Evolutionary conservation across 35 echinoderm and acorn worm species (phyloP).

Genomic region (Eucidaris tribuloides): DNA sequence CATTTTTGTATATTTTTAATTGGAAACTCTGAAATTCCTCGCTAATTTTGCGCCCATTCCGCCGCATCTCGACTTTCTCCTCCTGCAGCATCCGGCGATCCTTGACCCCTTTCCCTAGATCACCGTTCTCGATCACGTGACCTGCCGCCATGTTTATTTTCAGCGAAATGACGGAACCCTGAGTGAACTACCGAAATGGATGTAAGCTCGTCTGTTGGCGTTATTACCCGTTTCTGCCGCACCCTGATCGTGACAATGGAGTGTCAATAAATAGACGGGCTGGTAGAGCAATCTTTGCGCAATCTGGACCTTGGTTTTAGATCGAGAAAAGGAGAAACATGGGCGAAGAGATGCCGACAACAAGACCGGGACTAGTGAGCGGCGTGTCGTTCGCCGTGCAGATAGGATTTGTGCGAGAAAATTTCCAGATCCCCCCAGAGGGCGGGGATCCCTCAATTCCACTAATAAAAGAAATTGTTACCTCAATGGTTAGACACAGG

Average conservation of each 20-base stretch:
- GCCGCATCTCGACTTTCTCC: too few species aligned
- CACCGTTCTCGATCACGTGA: constrained; percentile 42
- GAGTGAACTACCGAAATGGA: constrained; percentile 13
- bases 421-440: constrained; percentile 41
- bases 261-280: neutral
- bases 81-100: too few species aligned
- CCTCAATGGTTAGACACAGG: constrained; percentile 46
- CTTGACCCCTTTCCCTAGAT: constrained; percentile 37
- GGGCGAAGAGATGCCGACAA: constrained; percentile 48
- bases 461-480: constrained; percentile 46
- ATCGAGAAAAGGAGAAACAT: constrained; percentile 21
- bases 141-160: constrained; percentile 53
- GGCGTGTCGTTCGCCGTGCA: constrained; percentile 39
- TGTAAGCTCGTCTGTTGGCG: neutral
- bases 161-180: neutral
- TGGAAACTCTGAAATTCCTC: too few species aligned
- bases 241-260: constrained; percentile 22
- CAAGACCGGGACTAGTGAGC: constrained; percentile 4
- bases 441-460: constrained; percentile 22
- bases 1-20: too few species aligned
- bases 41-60: too few species aligned
- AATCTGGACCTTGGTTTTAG: neutral
- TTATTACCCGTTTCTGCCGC: neutral
- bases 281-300: neutral
- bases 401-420: constrained; percentile 53